phyloP scores from a whole-genome alignment of 2,888 invertebrate species.

The Nomada lathburiana region DNA sequence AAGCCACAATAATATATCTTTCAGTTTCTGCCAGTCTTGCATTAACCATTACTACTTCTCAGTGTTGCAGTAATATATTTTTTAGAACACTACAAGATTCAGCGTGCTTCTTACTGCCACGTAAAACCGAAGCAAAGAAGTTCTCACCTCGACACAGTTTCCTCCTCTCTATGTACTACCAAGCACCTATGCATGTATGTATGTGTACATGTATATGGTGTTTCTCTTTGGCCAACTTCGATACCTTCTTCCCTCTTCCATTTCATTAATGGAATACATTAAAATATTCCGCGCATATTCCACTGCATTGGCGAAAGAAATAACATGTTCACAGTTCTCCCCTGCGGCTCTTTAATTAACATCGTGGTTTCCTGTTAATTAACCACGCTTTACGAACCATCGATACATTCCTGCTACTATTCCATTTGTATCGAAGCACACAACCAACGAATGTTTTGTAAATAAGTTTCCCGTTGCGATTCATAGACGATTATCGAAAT shows the following conservation, averaged over 20 bases:
- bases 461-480: background rate
- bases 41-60: background rate
- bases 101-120: constrained; percentile 21
- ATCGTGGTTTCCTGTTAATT: constrained; percentile 18
- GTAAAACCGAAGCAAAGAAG: constrained; percentile 31
- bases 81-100: background rate
- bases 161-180: background rate
- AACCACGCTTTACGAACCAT: background rate
- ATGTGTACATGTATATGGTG: background rate
- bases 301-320: constrained; percentile 9
- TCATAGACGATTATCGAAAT: background rate
- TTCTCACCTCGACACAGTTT: constrained; percentile 46
- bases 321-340: too few species aligned
- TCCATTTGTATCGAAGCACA: background rate
- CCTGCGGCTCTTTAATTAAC: constrained; percentile 8
- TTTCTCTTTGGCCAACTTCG: background rate
- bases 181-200: too few species aligned
- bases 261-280: constrained; percentile 50
- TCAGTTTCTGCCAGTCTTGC: background rate
- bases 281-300: constrained; percentile 33
- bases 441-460: background rate
- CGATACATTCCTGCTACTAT: background rate
- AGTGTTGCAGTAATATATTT: background rate
- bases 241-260: constrained; percentile 21
- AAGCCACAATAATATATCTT: background rate